These are phyloP conservation scores for Threskiornis aethiopicus DNA, from an alignment of 2,797 vertebrate species.

Conservation along the genomic window DNA sequence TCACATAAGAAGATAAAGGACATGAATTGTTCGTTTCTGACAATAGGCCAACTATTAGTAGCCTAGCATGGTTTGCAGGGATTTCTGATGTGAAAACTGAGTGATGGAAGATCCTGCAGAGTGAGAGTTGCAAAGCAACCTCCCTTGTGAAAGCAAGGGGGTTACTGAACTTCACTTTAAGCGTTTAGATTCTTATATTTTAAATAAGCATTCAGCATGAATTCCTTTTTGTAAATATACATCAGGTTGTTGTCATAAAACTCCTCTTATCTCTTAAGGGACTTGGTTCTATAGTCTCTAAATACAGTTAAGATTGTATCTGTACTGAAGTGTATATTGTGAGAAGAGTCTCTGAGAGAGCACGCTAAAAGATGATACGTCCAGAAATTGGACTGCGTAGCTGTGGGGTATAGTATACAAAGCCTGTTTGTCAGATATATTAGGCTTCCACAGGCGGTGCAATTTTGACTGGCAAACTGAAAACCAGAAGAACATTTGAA, in stretches of 20 bases:
- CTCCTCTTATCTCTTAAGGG: not conserved
- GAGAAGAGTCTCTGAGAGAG: not conserved
- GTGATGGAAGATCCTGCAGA: not conserved
- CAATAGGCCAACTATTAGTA: slow-evolving; percentile 40
- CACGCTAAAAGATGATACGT: not conserved
- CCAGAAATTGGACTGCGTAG: not conserved
- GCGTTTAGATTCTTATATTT: not conserved
- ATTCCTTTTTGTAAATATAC: not conserved
- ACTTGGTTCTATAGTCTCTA: not conserved
- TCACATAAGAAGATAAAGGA: slow-evolving; percentile 48
- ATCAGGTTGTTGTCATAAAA: not conserved
- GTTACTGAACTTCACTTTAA: slow-evolving; percentile 10
- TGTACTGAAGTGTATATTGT: not conserved
- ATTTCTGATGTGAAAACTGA: slow-evolving; percentile 38
- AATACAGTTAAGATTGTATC: not conserved
- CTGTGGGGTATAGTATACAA: not conserved
- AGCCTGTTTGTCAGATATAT: not conserved
- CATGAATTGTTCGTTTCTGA: slow-evolving; percentile 14
- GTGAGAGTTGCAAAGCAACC: not conserved
- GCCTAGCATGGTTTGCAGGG: slow-evolving; percentile 2
- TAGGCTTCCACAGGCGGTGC: not conserved
- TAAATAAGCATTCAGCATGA: not conserved
- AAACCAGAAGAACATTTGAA: not conserved
- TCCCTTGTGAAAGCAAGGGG: not conserved
- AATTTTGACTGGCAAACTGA: not conserved